A percentile compares a stretch with the other conserved stretches of the same genome.
phyloP scores from a whole-genome alignment of 1,140 invertebrate genomes.

The Nixonia krombeini region DNA sequence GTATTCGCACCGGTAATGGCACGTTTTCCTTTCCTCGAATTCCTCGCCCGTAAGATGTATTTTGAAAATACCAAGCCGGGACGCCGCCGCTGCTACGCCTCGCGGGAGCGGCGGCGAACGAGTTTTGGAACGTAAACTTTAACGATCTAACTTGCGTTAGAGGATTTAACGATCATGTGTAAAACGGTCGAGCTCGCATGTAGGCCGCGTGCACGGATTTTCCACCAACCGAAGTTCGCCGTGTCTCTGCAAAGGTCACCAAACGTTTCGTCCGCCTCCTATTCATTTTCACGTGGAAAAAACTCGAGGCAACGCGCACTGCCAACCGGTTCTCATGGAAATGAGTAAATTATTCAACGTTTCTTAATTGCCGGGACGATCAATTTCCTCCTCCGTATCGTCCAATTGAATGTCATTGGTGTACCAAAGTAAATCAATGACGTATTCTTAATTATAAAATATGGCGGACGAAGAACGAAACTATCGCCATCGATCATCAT shows the following conservation, averaged over 20 bases:
- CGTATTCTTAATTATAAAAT: conserved; percentile 27
- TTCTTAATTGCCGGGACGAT: conserved; percentile 30
- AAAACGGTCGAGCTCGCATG: conserved; percentile 47
- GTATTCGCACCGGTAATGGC: conserved; percentile 37
- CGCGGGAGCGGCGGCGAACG: conserved; percentile 41
- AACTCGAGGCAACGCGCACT: too few species aligned
- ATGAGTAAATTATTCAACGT: conserved; percentile 13
- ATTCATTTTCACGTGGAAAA: too few species aligned
- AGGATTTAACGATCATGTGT: conserved; percentile 56
- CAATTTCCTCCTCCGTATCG: conserved; percentile 34
- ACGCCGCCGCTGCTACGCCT: conserved; percentile 38
- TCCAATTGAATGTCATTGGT: conserved; percentile 16
- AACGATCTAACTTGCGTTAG: conserved; percentile 56
- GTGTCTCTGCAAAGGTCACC: too few species aligned
- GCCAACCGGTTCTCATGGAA: neutral
- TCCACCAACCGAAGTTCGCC: too few species aligned
- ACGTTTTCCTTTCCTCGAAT: conserved; percentile 48
- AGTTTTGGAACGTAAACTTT: conserved; percentile 48
- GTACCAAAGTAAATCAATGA: conserved; percentile 22
- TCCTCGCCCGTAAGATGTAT: conserved; percentile 29
- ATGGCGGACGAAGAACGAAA: too few species aligned
- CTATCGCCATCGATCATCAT: too few species aligned
- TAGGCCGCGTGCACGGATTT: conserved; percentile 24
- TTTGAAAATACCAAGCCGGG: conserved; percentile 43
- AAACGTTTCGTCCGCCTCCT: too few species aligned